phyloP scores from a whole-genome alignment of 2,797 vertebrate genomes.

The Dryobates pubescens region DNA sequence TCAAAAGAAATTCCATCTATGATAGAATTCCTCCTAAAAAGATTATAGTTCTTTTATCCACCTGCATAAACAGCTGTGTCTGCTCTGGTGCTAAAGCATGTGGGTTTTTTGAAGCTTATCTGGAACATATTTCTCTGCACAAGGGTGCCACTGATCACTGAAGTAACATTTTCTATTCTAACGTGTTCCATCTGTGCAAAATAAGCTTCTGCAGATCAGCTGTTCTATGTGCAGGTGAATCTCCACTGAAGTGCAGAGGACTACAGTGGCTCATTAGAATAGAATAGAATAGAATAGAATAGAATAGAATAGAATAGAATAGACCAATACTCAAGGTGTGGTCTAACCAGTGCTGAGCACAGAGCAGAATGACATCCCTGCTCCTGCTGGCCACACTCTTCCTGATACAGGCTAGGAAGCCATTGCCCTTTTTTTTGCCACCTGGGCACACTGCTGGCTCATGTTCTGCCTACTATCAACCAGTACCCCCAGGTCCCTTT shows the following conservation, averaged over 20 bases:
- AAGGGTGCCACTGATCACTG: neutral
- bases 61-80: neutral
- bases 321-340: too few relatives aligned
- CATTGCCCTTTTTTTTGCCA: too few relatives aligned
- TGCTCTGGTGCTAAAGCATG: neutral
- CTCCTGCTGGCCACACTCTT: too few relatives aligned
- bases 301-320: too few relatives aligned
- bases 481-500: too few relatives aligned
- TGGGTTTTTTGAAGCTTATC: constrained; percentile 18
- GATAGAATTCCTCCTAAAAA: neutral
- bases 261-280: neutral
- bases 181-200: constrained; percentile 19
- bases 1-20: neutral
- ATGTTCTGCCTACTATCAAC: too few relatives aligned
- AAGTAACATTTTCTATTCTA: constrained; percentile 23
- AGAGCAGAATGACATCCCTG: too few relatives aligned
- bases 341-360: too few relatives aligned
- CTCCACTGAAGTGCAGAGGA: neutral
- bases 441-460: too few relatives aligned
- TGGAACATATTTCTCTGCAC: neutral
- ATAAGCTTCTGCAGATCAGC: neutral
- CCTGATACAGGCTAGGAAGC: too few relatives aligned
- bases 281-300: too few relatives aligned
- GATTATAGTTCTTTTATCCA: constrained; percentile 35
- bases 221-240: neutral